A percentile compares a stretch with the other conserved stretches of the same genome.
Conservation (phyloP, 92 coral and sea anemone genomes). For the Porites evermanni region DNA sequence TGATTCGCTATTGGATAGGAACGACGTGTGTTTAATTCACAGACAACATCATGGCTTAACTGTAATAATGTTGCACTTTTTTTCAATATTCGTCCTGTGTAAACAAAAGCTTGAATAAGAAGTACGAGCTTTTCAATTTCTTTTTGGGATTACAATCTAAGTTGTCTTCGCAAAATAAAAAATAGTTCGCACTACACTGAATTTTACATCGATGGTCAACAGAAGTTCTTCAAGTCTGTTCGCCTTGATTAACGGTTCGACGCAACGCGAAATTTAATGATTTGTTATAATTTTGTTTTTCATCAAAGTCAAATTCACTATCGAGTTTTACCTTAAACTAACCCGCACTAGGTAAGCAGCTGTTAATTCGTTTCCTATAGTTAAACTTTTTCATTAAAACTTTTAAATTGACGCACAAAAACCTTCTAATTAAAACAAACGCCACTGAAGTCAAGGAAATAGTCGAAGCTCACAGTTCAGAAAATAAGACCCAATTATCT, state of each 20-base stretch:
- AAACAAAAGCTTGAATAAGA: constrained; percentile 34
- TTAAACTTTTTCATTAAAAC: constrained; percentile 55
- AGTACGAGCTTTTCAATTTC: constrained; percentile 14
- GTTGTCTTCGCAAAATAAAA: not conserved
- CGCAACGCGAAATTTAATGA: constrained; percentile 41
- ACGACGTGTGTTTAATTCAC: constrained; percentile 33
- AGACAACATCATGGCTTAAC: constrained; percentile 51
- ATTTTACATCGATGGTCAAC: not conserved
- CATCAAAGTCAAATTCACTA: constrained; percentile 54
- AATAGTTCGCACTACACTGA: not conserved
- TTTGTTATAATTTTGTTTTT: constrained; percentile 57
- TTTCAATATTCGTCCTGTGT: constrained; percentile 46
- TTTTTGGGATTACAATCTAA: not conserved
- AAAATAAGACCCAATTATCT: constrained; percentile 21
- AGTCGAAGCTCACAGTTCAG: not conserved
- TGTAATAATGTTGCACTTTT: constrained; percentile 68
- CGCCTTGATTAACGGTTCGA: constrained; percentile 37
- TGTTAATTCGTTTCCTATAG: constrained; percentile 48
- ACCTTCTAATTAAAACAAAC: constrained; percentile 51
- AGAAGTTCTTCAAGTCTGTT: not conserved
- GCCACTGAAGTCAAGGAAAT: constrained; percentile 31
- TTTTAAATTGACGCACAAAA: constrained; percentile 48
- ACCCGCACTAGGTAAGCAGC: constrained; percentile 47
- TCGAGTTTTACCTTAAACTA: constrained; percentile 49
- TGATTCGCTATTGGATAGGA: constrained; percentile 55